These are phyloP conservation scores for Drosophila arizonae DNA, from an alignment of 1,140 invertebrate genomes.

Conservation along the genomic window DNA sequence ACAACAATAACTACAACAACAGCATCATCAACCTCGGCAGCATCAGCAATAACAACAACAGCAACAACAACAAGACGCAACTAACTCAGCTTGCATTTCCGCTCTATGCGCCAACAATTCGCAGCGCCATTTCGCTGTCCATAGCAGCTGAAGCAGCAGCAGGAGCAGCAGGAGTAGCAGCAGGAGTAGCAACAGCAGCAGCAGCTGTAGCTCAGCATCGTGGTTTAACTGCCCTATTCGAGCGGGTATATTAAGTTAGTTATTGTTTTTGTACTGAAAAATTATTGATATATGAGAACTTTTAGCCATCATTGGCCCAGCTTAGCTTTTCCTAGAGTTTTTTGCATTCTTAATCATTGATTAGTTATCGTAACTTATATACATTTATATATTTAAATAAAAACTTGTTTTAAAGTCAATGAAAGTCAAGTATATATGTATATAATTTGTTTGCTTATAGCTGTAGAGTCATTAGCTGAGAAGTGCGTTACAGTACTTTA, in stretches of 20 bases:
- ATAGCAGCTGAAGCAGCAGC: slow-evolving; percentile 28
- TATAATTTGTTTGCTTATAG: no score
- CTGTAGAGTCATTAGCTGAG: no score
- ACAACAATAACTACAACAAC: slow-evolving; percentile 33
- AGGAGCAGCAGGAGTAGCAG: slow-evolving; percentile 5
- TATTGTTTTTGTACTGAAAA: no score
- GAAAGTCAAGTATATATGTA: no score
- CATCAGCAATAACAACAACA: slow-evolving; percentile 30
- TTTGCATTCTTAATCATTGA: no score
- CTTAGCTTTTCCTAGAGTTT: no score
- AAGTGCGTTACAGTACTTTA: no score
- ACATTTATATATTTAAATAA: no score
- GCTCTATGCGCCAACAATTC: slow-evolving; percentile 74
- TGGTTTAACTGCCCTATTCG: slow-evolving; percentile 3
- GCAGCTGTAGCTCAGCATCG: slow-evolving; percentile 16
- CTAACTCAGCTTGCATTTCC: slow-evolving; percentile 74
- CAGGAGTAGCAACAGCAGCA: slow-evolving; percentile 1
- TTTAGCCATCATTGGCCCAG: no score
- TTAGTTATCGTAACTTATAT: no score
- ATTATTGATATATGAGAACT: no score
- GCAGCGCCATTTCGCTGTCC: slow-evolving; percentile 69
- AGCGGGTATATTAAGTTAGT: background rate
- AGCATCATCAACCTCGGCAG: slow-evolving; percentile 19
- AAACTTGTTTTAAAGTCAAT: no score
- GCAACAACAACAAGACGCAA: slow-evolving; percentile 33